phyloP scores from a whole-genome alignment of 2,888 invertebrate genomes.

The Antitype chi region DNA sequence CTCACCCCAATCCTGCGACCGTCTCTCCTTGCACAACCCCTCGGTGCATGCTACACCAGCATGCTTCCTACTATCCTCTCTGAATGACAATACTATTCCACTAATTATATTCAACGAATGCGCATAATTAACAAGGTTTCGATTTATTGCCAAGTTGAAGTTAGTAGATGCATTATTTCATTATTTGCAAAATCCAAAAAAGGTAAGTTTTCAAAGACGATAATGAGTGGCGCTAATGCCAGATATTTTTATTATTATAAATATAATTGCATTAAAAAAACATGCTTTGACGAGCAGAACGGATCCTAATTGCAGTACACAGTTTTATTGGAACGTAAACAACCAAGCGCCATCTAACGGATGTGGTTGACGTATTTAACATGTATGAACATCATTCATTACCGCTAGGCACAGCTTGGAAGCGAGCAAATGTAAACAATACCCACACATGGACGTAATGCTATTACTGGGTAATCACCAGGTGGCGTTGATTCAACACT shows the following conservation, averaged over 20 bases:
- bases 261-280: background rate
- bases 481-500: constrained; percentile 67
- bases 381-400: constrained; percentile 43
- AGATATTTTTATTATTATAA: background rate
- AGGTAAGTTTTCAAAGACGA: background rate
- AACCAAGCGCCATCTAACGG: constrained; percentile 73
- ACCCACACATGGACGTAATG: constrained; percentile 38
- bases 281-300: background rate
- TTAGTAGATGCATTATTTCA: constrained; percentile 2
- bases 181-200: background rate
- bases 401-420: constrained; percentile 37
- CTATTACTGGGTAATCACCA: constrained; percentile 60
- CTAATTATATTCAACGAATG: constrained; percentile 46
- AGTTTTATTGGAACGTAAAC: constrained; percentile 43
- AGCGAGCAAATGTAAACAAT: constrained; percentile 56
- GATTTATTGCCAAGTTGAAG: constrained; percentile 12
- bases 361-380: constrained; percentile 50
- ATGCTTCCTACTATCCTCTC: constrained; percentile 52
- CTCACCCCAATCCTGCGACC: constrained; percentile 75
- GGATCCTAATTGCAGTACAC: constrained; percentile 5
- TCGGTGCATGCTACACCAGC: constrained; percentile 72
- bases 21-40: constrained; percentile 76
- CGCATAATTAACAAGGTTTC: constrained; percentile 12
- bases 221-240: background rate
- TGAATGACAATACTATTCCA: constrained; percentile 58